A percentile compares a stretch with the other conserved stretches of the same genome.
These are phyloP conservation scores for Acanthopleura granulata DNA, from an alignment of 2,888 invertebrate species.

Conservation along the genomic window DNA sequence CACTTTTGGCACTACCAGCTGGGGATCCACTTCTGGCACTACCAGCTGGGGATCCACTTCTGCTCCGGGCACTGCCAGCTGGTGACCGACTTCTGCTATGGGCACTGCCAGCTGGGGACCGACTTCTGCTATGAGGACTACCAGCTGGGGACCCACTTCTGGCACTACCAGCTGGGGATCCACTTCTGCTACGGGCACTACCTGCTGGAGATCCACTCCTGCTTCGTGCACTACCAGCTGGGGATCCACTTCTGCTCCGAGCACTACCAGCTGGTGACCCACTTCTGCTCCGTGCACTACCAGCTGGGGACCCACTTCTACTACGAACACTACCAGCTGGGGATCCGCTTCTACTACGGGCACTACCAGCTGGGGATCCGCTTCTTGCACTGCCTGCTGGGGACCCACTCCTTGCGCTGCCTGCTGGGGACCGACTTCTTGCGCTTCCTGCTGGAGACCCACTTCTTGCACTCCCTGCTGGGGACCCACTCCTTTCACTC, in stretches of 20 bases:
- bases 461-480: constrained; percentile 33
- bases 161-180: constrained; percentile 12
- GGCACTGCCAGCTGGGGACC: constrained; percentile 19
- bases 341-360: constrained; percentile 20
- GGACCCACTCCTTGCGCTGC: constrained; percentile 27
- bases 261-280: constrained; percentile 26
- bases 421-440: constrained; percentile 26
- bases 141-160: constrained; percentile 19
- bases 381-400: constrained; percentile 29
- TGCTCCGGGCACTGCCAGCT: constrained; percentile 17
- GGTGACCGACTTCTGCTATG: neutral
- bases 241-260: neutral
- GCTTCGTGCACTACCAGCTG: neutral
- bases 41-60: constrained; percentile 26
- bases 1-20: constrained; percentile 26
- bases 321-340: constrained; percentile 27
- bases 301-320: constrained; percentile 31
- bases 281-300: constrained; percentile 23
- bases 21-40: constrained; percentile 26
- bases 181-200: neutral
- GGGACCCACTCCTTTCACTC: constrained; percentile 31
- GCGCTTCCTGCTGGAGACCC: constrained; percentile 32
- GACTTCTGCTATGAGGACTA: neutral
- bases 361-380: constrained; percentile 25
- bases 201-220: neutral